Evolutionary conservation across 2,888 invertebrate genomes (phyloP), one percentile per base, ranked within the genome.

Genomic region (Standfussiana lucernea): DNA sequence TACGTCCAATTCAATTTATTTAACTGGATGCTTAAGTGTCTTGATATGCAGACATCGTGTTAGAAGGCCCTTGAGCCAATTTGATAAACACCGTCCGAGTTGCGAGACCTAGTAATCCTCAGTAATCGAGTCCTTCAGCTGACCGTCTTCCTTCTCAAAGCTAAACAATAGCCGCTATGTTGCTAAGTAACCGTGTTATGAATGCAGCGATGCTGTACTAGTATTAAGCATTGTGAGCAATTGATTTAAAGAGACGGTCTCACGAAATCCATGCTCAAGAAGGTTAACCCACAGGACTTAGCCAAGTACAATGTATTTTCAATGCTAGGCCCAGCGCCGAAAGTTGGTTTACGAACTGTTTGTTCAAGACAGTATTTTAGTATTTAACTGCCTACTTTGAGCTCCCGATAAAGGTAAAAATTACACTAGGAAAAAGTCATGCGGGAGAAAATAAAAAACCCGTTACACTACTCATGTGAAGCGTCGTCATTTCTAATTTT

Each of bases 41-140:
- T 62, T 37, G 10, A 24, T 2, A 37, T 62, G 13, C 35, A 24
- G 62, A 37, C 24, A 37, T 11, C 35, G 10, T 62, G 13, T 37
- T 61, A 32, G 45, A 66, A 40, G 47, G 28, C 61, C 37, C 45
- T 75, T 62, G 53, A 37, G 37, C 13, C 74, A 77, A 68, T 68
- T 72, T 35, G 53, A 32, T 64, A 64, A 72, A 53, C 61, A 50
- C 32, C 1, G n/a, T 24, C 13, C 6, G 18, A n/a, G 42, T 21
- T 37, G 35, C 11, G 11, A 21, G 10, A 62, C 1, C 10, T 32
- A 70, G n/a, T n/a, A n/a, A n/a, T n/a, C n/a, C 53, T 56, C 56
- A 56, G 28, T 59, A 59, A 15, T 35, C 21, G 13, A 47, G 18
- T 6, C 45, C 18, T 74, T 56, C 21, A 45, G 28, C 5, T 21